phyloP scores from a whole-genome alignment of 2,113 vertebrate species.

The Cyphomyrus discorhynchus region DNA sequence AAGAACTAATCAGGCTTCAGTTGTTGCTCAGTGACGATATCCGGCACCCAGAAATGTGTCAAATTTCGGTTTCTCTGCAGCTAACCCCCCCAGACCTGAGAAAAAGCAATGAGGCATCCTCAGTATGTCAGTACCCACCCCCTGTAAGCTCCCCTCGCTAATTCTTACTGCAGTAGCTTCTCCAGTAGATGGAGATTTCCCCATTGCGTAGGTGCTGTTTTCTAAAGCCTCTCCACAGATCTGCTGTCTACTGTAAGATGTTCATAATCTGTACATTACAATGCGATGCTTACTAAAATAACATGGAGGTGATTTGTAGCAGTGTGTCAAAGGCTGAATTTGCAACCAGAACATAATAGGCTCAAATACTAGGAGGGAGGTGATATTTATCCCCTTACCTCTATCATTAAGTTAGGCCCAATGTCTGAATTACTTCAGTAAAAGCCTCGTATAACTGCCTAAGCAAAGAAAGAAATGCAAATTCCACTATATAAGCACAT shows the following conservation, averaged over 20 bases:
- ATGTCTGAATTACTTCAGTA: slow-evolving; percentile 19
- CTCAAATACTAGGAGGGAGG: neutral
- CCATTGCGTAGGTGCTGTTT: neutral
- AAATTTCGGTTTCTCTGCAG: neutral
- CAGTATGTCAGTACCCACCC: neutral
- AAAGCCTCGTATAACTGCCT: neutral
- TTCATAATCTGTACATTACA: neutral
- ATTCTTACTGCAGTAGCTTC: neutral
- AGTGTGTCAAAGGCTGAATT: neutral
- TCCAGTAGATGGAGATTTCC: neutral
- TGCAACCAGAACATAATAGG: neutral
- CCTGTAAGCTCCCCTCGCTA: neutral
- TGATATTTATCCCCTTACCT: neutral
- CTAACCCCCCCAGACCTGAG: neutral
- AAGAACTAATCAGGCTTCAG: neutral
- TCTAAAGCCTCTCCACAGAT: neutral
- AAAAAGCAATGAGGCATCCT: neutral
- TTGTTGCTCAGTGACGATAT: neutral
- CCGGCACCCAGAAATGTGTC: neutral
- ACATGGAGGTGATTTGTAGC: neutral
- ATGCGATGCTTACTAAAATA: neutral
- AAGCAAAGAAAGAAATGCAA: neutral
- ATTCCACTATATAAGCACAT: neutral
- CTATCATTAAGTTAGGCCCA: neutral
- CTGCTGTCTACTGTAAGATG: neutral